Percentiles rank a stretch among this genome's conserved stretches.
Conservation (phyloP, 2,888 invertebrate species). For the Sthenelais limicola region DNA sequence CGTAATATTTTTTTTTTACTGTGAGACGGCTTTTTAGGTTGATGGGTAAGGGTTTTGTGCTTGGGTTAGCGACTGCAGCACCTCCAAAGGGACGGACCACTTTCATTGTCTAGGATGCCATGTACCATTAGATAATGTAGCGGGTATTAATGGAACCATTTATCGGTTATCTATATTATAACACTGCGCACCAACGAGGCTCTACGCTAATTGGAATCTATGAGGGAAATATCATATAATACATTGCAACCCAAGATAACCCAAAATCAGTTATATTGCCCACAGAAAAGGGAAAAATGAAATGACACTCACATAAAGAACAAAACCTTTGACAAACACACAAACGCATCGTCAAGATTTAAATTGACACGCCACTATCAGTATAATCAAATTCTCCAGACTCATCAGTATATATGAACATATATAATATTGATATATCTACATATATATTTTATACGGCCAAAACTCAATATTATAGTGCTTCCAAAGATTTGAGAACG, state of each 20-base stretch:
- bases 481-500: conserved; percentile 24
- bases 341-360: conserved; percentile 33
- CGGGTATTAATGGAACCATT: no score
- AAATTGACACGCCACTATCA: conserved; percentile 36
- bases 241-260: conserved; percentile 39
- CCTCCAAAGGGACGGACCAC: no score
- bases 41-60: no score
- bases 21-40: no score
- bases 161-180: no score
- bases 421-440: conserved; percentile 30
- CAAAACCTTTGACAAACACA: conserved; percentile 15
- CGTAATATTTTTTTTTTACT: no score
- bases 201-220: conserved; percentile 37
- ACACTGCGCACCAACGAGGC: conserved; percentile 42
- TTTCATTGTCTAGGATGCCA: no score
- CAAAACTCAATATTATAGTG: conserved; percentile 29
- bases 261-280: conserved; percentile 21
- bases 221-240: conserved; percentile 12
- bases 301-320: conserved; percentile 35
- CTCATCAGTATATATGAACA: no score
- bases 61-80: no score
- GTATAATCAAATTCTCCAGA: no score
- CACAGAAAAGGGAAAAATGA: conserved; percentile 29
- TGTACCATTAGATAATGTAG: no score
- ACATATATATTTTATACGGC: conserved; percentile 19